A percentile compares a stretch with the other conserved stretches of the same genome.
Conservation (phyloP, 2,888 invertebrate genomes). For the Epinotia ramella region DNA sequence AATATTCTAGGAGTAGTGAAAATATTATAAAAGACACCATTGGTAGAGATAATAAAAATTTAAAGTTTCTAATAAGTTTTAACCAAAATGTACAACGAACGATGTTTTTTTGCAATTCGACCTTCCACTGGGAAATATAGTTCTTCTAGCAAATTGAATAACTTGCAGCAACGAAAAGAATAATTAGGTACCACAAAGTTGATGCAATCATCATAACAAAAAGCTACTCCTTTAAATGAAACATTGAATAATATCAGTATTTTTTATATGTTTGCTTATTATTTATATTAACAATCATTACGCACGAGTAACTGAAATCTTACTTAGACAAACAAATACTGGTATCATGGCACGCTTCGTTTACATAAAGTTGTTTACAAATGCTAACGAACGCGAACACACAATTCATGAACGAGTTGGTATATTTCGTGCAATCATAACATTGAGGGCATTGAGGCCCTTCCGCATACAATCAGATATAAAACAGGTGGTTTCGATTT, state of each 20-base stretch:
- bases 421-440: constrained; percentile 34
- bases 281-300: background rate
- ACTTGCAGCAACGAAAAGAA: constrained; percentile 11
- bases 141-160: constrained; percentile 18
- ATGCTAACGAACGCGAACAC: constrained; percentile 44
- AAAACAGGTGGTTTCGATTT: constrained; percentile 20
- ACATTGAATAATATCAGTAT: background rate
- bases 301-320: constrained; percentile 21
- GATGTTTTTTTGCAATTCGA: constrained; percentile 12
- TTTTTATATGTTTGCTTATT: background rate
- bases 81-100: background rate
- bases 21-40: no score
- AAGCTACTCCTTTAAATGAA: background rate
- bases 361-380: constrained; percentile 42
- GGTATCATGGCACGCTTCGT: constrained; percentile 28
- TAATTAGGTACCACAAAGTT: background rate
- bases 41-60: no score
- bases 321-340: constrained; percentile 31
- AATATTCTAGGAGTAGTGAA: no score
- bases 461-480: constrained; percentile 5
- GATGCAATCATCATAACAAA: constrained; percentile 8
- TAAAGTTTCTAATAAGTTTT: no score
- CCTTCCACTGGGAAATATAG: constrained; percentile 29
- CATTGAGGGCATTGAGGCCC: constrained; percentile 42
- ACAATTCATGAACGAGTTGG: constrained; percentile 32